phyloP scores from a whole-genome alignment of 1,140 invertebrate genomes.

The Drosophila varians region DNA sequence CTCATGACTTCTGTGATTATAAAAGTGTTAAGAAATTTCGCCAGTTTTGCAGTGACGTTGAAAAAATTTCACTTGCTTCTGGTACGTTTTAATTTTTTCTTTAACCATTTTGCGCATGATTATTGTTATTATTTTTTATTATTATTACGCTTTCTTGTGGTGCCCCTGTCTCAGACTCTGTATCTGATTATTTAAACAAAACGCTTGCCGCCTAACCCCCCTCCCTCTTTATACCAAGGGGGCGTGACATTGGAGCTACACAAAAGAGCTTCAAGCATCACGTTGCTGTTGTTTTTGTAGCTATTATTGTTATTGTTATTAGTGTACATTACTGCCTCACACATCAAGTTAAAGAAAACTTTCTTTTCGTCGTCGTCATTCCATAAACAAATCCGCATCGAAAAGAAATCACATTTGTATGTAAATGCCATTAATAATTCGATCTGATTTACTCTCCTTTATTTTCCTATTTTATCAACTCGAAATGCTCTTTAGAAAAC shows the following conservation, averaged over 20 bases:
- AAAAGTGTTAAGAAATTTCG: slow-evolving; percentile 78
- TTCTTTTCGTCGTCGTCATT: slow-evolving; percentile 55
- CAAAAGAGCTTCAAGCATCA: slow-evolving; percentile 38
- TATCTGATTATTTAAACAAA: slow-evolving; percentile 50
- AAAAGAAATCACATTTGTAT: slow-evolving; percentile 60
- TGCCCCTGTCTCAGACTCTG: slow-evolving; percentile 3
- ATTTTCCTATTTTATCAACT: slow-evolving; percentile 1
- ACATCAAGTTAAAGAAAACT: slow-evolving; percentile 49
- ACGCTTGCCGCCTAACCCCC: slow-evolving; percentile 23
- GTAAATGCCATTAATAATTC: slow-evolving; percentile 10
- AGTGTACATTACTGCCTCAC: slow-evolving; percentile 2
- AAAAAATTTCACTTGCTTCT: slow-evolving; percentile 70
- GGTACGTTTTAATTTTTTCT: neutral
- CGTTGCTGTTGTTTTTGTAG: slow-evolving; percentile 4
- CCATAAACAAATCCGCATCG: slow-evolving; percentile 49
- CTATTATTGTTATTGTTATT: slow-evolving; percentile 17
- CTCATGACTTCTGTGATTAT: slow-evolving; percentile 66
- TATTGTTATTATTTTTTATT: slow-evolving; percentile 56
- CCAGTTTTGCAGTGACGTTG: slow-evolving; percentile 41
- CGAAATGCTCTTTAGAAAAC: neutral
- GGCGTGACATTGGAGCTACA: slow-evolving; percentile 73
- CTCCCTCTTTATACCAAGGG: neutral
- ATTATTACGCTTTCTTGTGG: slow-evolving; percentile 68
- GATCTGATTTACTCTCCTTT: slow-evolving; percentile 27
- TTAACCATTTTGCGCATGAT: slow-evolving; percentile 63